A percentile compares a stretch with the other conserved stretches of the same genome.
phyloP scores from a whole-genome alignment of 2,888 invertebrate genomes.

The Allophyes oxyacanthae region DNA sequence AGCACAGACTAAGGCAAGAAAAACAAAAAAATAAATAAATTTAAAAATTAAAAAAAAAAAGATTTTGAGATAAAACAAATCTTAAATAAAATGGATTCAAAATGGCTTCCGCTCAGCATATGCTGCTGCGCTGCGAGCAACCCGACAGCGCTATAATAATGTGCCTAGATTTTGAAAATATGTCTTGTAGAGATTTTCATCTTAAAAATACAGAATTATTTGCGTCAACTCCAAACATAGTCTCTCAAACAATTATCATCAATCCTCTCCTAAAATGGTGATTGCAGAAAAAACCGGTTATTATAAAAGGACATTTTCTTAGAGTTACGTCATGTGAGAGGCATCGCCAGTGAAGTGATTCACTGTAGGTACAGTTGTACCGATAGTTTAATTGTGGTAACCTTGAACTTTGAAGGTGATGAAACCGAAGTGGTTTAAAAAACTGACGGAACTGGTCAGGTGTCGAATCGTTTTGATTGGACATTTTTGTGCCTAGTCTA shows the following conservation, averaged over 20 bases:
- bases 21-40: too few relatives aligned
- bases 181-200: slow-evolving; percentile 27
- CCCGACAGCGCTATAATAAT: too few relatives aligned
- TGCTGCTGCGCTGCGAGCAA: too few relatives aligned
- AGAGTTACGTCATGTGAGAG: slow-evolving; percentile 35
- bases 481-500: slow-evolving; percentile 2
- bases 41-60: too few relatives aligned
- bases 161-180: too few relatives aligned
- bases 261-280: slow-evolving; percentile 33
- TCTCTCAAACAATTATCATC: slow-evolving; percentile 31
- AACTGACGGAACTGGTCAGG: slow-evolving; percentile 12
- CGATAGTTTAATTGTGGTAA: slow-evolving; percentile 16
- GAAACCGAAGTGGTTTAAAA: slow-evolving; percentile 5
- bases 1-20: too few relatives aligned
- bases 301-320: slow-evolving; percentile 34
- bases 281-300: slow-evolving; percentile 29
- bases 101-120: too few relatives aligned
- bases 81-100: too few relatives aligned
- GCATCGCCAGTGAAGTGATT: slow-evolving; percentile 13
- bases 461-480: slow-evolving; percentile 7
- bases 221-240: slow-evolving; percentile 15
- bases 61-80: too few relatives aligned
- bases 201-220: slow-evolving; percentile 18
- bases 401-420: slow-evolving; percentile 45
- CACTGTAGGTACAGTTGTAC: slow-evolving; percentile 19